Evolutionary conservation across 2,113 vertebrate genomes (phyloP).

Genomic region (Nycticorax nycticorax): DNA sequence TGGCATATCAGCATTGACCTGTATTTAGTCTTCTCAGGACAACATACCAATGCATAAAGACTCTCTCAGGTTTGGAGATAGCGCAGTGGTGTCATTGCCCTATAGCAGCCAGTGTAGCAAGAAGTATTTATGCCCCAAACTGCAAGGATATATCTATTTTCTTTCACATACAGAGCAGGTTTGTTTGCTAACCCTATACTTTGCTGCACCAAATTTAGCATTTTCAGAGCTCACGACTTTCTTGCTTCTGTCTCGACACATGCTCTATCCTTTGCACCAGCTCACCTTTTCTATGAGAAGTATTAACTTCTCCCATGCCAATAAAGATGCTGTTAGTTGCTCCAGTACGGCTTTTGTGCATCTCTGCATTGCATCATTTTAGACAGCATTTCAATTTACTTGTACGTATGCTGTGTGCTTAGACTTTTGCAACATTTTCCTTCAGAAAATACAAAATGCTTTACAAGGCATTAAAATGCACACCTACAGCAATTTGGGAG

Average conservation of each 20-base stretch:
- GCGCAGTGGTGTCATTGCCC: not conserved
- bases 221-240: not conserved
- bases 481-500: not conserved
- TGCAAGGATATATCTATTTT: not conserved
- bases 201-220: not conserved
- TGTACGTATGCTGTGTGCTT: not conserved
- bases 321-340: not conserved
- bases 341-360: not conserved
- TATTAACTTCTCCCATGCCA: not conserved
- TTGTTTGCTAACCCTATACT: not conserved
- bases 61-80: not conserved
- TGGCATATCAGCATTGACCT: not conserved
- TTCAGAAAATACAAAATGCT: not conserved
- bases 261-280: not conserved
- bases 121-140: not conserved
- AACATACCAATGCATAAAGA: not conserved
- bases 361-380: not conserved
- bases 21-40: not conserved
- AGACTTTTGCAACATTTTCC: not conserved
- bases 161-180: not conserved
- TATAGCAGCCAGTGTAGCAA: not conserved
- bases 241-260: not conserved
- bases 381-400: not conserved
- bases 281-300: not conserved
- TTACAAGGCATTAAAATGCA: not conserved